Evolutionary conservation across 2,888 invertebrate species (phyloP), one percentile per base, ranked within the genome.

Genomic region (Melikaiella ostensackeni): DNA sequence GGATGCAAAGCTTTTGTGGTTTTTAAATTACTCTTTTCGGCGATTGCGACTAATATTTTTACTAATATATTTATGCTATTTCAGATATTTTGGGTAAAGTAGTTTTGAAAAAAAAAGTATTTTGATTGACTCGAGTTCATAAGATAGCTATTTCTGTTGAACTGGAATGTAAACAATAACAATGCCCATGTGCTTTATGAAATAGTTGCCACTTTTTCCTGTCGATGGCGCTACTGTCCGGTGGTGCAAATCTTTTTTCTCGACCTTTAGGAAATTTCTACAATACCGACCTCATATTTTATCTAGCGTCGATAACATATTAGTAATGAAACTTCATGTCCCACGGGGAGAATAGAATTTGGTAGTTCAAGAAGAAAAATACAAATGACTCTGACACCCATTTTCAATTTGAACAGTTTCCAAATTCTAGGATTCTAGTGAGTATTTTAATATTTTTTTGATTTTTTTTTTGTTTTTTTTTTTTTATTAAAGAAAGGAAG

Each of bases 131-230:
- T 27, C 1, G 11, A 13, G 1, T 21, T 57, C 13, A 21, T 27
- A 27, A 59, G 5, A 27, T 59, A n/a, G 13, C 16, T 27, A 59
- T 16, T 59, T 57, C 24, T 57, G 16, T 27, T 59, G 5, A 27
- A 42, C 24, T 61, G 13, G 46, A 76, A 38, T 74, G 79, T 79
- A 79, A 79, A 79, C 76, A 79, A 79, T 38, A 74, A 76, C 79
- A 76, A 70, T 63, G 75, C 74, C 75, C 79, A 79, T 77, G 79
- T 79, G 79, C 75, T 77, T 63, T 50, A 55, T 13, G 11, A 50
- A 33, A n/a, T n/a, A 50, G 19, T 46, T 50, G n/a, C 7, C 0
- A n/a, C 27, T 30, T 27, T 50, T n/a, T 6, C n/a, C 30, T 70
- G 13, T 19, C 6, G 70, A 30, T 33, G 70, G 70, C 70, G n/a